Conservation (phyloP, 2,888 invertebrate species). For the Callyntrura guangdongensis region DNA sequence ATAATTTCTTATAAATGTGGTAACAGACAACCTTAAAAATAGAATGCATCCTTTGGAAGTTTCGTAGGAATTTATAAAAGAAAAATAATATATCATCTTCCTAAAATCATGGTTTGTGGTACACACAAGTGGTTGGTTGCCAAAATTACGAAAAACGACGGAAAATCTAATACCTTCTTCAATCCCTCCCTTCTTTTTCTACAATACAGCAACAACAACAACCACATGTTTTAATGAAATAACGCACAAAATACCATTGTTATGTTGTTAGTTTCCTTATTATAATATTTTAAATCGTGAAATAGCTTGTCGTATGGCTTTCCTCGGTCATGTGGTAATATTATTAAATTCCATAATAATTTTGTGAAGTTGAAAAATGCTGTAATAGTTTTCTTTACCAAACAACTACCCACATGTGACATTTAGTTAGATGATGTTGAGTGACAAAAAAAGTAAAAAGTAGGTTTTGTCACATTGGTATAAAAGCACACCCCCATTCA, state of each 20-base stretch:
- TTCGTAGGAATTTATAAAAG: conserved; percentile 36
- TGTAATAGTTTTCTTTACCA: conserved; percentile 39
- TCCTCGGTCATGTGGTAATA: conserved; percentile 29
- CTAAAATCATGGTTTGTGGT: conserved; percentile 70
- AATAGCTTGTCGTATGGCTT: not conserved
- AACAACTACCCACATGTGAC: not conserved
- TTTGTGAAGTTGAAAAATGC: not conserved
- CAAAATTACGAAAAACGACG: conserved; percentile 32
- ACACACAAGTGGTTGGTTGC: conserved; percentile 45
- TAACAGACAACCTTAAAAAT: conserved; percentile 68
- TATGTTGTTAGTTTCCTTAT: not conserved
- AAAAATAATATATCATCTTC: conserved; percentile 41
- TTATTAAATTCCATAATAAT: conserved; percentile 28
- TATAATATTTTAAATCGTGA: not conserved
- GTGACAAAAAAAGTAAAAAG: conserved; percentile 29
- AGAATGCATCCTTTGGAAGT: conserved; percentile 39
- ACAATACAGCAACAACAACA: not conserved
- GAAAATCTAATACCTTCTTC: not conserved
- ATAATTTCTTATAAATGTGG: conserved; percentile 76
- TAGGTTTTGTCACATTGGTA: conserved; percentile 46
- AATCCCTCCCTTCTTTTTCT: not conserved
- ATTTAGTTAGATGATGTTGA: conserved; percentile 20
- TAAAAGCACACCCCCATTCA: conserved; percentile 6
- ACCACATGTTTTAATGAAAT: conserved; percentile 51
- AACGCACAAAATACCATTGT: not conserved